Percentiles rank a stretch among this genome's conserved stretches.
These are phyloP conservation scores for Equus przewalskii DNA, from an alignment of 2,113 vertebrate genomes.

Conservation along the genomic window DNA sequence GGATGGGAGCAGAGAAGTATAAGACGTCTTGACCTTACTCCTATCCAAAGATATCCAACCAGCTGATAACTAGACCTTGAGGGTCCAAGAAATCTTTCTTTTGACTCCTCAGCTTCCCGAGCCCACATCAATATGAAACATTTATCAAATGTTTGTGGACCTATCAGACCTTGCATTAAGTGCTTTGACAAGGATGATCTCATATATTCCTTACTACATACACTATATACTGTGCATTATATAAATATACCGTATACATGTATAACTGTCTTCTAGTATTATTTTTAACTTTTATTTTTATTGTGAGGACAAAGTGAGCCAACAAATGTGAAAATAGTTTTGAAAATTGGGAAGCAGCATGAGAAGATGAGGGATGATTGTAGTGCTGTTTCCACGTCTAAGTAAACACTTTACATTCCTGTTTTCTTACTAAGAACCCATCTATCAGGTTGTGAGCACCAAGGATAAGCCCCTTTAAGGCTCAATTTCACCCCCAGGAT, in stretches of 20 bases:
- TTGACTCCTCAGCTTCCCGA: no score
- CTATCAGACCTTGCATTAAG: background rate
- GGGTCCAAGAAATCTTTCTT: no score
- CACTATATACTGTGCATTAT: accelerated
- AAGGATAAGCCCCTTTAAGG: background rate
- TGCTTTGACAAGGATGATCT: no score
- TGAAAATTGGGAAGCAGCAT: background rate
- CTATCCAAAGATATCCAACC: no score
- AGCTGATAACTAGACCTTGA: no score
- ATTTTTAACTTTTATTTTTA: background rate
- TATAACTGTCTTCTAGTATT: background rate
- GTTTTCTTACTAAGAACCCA: background rate
- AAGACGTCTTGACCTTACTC: no score
- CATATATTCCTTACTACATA: background rate
- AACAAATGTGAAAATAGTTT: background rate
- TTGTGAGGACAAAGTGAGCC: background rate
- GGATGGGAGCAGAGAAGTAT: background rate
- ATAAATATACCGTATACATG: background rate
- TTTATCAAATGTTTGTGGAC: no score
- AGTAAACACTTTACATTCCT: background rate
- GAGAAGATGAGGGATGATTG: background rate
- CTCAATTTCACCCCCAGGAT: background rate
- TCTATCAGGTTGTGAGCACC: background rate
- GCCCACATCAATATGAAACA: background rate
- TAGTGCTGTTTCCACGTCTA: background rate